A percentile compares a stretch with the other conserved stretches of the same genome.
These are phyloP conservation scores for Coregonus sp. DNA, from an alignment of 2,797 vertebrate genomes.

Conservation along the genomic window DNA sequence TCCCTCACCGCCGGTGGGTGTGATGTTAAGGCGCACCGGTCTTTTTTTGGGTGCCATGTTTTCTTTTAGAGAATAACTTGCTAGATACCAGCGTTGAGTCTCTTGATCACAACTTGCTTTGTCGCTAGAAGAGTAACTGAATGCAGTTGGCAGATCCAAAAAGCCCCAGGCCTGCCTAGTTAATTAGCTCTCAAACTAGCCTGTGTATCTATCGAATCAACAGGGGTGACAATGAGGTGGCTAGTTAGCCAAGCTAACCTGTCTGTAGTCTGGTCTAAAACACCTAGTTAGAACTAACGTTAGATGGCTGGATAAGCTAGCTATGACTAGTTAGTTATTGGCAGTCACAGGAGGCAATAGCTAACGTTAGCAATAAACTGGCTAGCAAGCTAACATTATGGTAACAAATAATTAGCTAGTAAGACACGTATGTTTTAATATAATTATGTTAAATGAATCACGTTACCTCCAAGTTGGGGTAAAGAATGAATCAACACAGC, in stretches of 20 bases:
- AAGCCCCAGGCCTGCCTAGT: background rate
- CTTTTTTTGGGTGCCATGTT: slow-evolving; percentile 82
- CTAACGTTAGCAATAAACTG: background rate
- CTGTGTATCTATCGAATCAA: background rate
- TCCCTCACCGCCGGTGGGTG: slow-evolving; percentile 68
- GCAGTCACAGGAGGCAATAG: background rate
- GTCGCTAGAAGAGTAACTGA: background rate
- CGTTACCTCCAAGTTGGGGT: background rate
- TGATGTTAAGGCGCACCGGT: slow-evolving; percentile 80
- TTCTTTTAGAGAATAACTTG: background rate
- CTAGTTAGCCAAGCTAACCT: slow-evolving; percentile 23
- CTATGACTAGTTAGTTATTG: background rate
- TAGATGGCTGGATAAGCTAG: background rate
- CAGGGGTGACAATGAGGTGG: background rate
- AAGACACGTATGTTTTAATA: background rate
- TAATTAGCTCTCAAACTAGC: background rate
- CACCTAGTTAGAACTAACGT: background rate
- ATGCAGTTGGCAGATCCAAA: background rate
- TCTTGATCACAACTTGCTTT: background rate
- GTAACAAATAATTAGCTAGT: background rate
- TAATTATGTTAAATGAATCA: slow-evolving; percentile 1
- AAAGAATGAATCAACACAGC: background rate
- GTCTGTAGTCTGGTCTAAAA: background rate
- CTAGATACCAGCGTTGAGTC: too few relatives aligned
- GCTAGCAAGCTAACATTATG: background rate